Evolutionary conservation across 2,888 invertebrate genomes (phyloP), one percentile per base, ranked within the genome.

Genomic region (Trachelus stipa): DNA sequence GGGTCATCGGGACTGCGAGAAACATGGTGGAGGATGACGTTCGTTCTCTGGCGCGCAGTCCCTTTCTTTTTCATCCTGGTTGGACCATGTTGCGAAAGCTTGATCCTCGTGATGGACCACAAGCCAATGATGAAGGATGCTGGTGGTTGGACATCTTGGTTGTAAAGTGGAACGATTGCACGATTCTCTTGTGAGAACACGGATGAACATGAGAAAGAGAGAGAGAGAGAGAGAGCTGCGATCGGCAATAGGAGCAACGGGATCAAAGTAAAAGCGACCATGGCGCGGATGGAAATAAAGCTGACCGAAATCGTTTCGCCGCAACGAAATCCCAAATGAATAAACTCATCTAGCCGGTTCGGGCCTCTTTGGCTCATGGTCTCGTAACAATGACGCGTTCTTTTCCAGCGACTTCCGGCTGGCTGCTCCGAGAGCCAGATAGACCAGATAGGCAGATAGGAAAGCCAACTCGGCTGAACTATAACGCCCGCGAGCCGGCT

Each of bases 401-500:
- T 34, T 71, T 56, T 23, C 23, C 31, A 31, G 71, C 31, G 12
- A 71, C 71, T 71, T 71, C 71, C 71, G 71, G 71, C 34, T 71
- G 71, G 23, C 31, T 34, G 71, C 71, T 34, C 34, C 71, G 31
- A 71, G 56, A 56, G 56, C 56, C 56, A 31, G 71, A 71, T 31
- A 71, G 71, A 71, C 34, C 71, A 82, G 80, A 82, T 81, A 79
- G 78, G 77, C 79, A 77, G 79, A 80, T 81, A 82, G 74, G 82
- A 79, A 74, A 71, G 79, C 71, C 82, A 87, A 87, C 83, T 87
- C 80, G 86, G 86, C 87, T 87, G 87, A 79, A 76, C 56, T 56
- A 56, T 56, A 56, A 56, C 56, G 56, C 74, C 74, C 80, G 79
- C 80, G 79, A 76, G 77, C 79, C 78, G 76, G 79, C 77, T 73